Percentiles rank a stretch among this genome's conserved stretches.
phyloP scores from a whole-genome alignment of 1,140 invertebrate genomes.

The Pristionchus pacificus region DNA sequence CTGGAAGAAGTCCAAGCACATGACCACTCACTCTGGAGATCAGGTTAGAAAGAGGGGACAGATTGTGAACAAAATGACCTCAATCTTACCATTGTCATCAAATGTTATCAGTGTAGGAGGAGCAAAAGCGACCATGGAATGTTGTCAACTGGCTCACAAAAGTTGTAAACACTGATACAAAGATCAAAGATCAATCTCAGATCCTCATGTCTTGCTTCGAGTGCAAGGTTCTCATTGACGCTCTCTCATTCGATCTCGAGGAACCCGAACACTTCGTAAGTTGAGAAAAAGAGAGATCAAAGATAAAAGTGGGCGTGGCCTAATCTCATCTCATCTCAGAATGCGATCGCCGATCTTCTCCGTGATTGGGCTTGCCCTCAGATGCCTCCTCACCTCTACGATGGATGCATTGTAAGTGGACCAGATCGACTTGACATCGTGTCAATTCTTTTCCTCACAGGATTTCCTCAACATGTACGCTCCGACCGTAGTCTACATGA shows the following conservation, averaged over 20 bases:
- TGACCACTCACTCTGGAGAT: no score
- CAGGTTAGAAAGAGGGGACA: no score
- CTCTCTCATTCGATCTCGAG: slow-evolving; percentile 18
- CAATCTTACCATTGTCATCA: slow-evolving; percentile 8
- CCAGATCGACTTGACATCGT: neutral
- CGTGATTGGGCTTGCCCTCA: slow-evolving; percentile 14
- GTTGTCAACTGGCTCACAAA: no score
- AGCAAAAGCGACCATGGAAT: no score
- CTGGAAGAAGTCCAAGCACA: no score
- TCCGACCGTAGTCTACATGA: slow-evolving; percentile 36
- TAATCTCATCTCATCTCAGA: slow-evolving; percentile 1
- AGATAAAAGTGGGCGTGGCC: neutral
- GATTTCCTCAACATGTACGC: slow-evolving; percentile 35
- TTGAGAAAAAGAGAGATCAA: neutral
- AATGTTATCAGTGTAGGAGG: no score
- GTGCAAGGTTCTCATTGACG: slow-evolving; percentile 30
- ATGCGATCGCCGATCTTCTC: slow-evolving; percentile 20
- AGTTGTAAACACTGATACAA: no score
- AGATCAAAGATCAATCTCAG: slow-evolving; percentile 1
- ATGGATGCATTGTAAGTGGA: neutral
- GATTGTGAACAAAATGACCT: no score
- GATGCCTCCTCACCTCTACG: neutral
- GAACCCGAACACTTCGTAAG: slow-evolving; percentile 6
- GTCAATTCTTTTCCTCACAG: slow-evolving; percentile 15
- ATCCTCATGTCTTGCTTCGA: slow-evolving; percentile 32